phyloP scores from a whole-genome alignment of 2,113 vertebrate species.

The Phaetusa simplex region DNA sequence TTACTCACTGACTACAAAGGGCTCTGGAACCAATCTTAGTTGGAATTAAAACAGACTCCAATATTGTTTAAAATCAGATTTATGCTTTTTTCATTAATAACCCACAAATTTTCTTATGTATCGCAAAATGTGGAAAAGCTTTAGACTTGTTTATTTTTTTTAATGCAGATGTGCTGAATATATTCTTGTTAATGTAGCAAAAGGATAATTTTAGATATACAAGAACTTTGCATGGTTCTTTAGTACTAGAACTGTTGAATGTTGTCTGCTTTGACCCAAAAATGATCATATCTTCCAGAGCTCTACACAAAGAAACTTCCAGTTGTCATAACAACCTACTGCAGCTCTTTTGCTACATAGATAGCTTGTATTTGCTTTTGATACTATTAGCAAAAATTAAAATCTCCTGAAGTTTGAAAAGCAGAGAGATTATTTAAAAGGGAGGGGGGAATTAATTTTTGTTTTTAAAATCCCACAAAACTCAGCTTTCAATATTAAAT shows the following conservation, averaged over 20 bases:
- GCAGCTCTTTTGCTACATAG: background rate
- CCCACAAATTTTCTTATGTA: background rate
- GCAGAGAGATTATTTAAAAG: background rate
- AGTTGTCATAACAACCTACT: constrained; percentile 74
- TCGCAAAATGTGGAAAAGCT: background rate
- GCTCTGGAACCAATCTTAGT: background rate
- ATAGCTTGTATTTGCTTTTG: constrained; percentile 13
- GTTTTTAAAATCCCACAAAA: background rate
- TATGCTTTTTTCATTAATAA: background rate
- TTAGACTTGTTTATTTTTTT: background rate
- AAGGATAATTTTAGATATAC: background rate
- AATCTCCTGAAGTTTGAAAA: background rate
- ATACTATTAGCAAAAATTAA: background rate
- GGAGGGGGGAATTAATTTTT: background rate
- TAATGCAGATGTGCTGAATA: background rate
- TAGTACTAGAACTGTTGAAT: background rate
- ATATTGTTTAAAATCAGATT: background rate
- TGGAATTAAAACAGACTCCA: background rate
- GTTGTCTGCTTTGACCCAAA: background rate
- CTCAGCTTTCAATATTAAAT: background rate
- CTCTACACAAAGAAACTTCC: constrained; percentile 56
- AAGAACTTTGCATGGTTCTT: background rate
- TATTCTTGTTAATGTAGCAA: background rate
- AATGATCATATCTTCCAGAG: background rate
- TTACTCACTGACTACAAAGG: background rate